Percentiles rank a stretch among this genome's conserved stretches.
Conservation (phyloP, 1,140 invertebrate genomes). For the Aphidius ervi region DNA sequence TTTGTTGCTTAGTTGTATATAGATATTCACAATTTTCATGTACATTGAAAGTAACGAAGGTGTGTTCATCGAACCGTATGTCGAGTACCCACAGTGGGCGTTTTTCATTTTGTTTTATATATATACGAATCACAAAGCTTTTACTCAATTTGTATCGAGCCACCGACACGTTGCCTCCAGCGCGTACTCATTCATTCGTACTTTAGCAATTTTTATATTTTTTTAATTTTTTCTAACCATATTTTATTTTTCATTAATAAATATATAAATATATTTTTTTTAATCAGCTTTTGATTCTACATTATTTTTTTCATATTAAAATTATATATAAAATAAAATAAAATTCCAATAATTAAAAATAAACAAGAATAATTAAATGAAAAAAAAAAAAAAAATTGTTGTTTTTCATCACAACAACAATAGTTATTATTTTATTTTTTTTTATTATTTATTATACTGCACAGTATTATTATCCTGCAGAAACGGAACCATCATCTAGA, state of each 20-base stretch:
- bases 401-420: no score
- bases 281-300: background rate
- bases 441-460: no score
- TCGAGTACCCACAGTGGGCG: conserved; percentile 4
- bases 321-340: no score
- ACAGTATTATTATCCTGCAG: no score
- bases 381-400: no score
- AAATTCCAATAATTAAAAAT: no score
- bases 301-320: background rate
- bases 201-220: background rate
- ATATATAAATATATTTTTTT: background rate
- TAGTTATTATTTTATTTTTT: no score
- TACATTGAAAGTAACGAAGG: conserved; percentile 12
- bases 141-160: conserved; percentile 23
- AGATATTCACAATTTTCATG: no score
- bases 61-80: conserved; percentile 12
- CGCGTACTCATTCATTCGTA: background rate
- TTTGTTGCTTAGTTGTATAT: no score
- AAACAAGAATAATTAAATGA: no score
- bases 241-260: background rate
- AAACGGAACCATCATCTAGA: no score
- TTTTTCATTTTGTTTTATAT: conserved; percentile 20
- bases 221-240: background rate
- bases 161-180: conserved; percentile 9
- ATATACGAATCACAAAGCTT: conserved; percentile 22